Conservation (phyloP, 2,888 invertebrate species). For the Caenorhabditis angaria region DNA sequence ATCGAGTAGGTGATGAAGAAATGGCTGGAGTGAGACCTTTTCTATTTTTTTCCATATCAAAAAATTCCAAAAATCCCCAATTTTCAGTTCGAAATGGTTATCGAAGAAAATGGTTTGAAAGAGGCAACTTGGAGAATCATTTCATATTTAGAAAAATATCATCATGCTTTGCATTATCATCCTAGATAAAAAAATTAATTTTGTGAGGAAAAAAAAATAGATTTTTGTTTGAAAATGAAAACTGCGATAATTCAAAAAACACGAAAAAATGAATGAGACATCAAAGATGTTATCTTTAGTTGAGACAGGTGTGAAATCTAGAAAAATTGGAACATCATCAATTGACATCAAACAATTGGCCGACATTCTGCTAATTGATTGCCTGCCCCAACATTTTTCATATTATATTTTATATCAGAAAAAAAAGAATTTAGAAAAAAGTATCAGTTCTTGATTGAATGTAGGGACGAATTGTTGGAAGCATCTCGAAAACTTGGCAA, state of each 20-base stretch:
- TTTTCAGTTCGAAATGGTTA: slow-evolving; percentile 51
- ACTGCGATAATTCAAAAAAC: no score
- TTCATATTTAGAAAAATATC: slow-evolving; percentile 52
- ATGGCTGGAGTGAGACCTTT: slow-evolving; percentile 31
- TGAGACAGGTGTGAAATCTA: slow-evolving; percentile 1
- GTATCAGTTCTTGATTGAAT: slow-evolving; percentile 50
- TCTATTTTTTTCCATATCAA: slow-evolving; percentile 7
- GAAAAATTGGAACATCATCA: no score
- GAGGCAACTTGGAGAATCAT: slow-evolving; percentile 52
- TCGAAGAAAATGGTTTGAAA: slow-evolving; percentile 54
- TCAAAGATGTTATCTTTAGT: neutral
- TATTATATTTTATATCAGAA: neutral
- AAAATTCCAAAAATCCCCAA: neutral
- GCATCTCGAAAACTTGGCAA: slow-evolving; percentile 48
- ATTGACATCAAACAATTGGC: neutral
- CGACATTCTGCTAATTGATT: neutral
- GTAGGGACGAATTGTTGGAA: slow-evolving; percentile 52
- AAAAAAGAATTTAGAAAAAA: slow-evolving; percentile 26
- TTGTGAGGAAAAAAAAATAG: neutral
- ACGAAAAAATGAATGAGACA: no score
- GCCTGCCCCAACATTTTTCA: neutral
- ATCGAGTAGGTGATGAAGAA: slow-evolving; percentile 42
- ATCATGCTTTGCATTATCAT: slow-evolving; percentile 38
- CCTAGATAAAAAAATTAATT: slow-evolving; percentile 1
- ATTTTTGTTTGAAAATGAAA: no score